These are phyloP conservation scores for Seison nebaliae DNA, from an alignment of 1,140 invertebrate species.

Conservation along the genomic window DNA sequence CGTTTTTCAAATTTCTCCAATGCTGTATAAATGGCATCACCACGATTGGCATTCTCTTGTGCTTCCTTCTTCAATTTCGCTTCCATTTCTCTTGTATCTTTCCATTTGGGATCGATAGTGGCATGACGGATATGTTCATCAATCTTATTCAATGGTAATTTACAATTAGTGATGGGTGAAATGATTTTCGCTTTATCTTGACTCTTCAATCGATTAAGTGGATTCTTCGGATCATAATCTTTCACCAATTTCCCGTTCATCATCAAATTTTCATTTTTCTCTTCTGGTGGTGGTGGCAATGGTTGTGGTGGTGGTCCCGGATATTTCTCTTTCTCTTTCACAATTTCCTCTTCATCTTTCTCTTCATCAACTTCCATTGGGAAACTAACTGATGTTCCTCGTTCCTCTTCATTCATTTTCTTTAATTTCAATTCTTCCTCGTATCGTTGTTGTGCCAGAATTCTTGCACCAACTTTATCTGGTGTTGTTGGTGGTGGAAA, in stretches of 20 bases:
- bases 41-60: conserved; percentile 36
- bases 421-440: conserved; percentile 4
- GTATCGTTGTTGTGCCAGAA: conserved; percentile 46
- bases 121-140: conserved; percentile 86
- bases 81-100: conserved; percentile 70
- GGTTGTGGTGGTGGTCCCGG: conserved; percentile 23
- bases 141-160: conserved; percentile 78
- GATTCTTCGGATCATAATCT: conserved; percentile 70
- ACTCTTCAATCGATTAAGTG: conserved; percentile 14
- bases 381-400: neutral
- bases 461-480: conserved; percentile 70
- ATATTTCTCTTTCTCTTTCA: conserved; percentile 4
- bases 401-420: conserved; percentile 8
- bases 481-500: conserved; percentile 60
- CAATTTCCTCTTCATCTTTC: conserved; percentile 34
- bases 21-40: conserved; percentile 69
- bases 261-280: too few relatives aligned
- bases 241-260: conserved; percentile 70
- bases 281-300: conserved; percentile 48
- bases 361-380: conserved; percentile 21
- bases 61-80: conserved; percentile 50
- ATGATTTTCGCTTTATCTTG: conserved; percentile 43
- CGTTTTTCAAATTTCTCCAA: conserved; percentile 80
- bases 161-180: conserved; percentile 86
- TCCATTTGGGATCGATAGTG: conserved; percentile 81